Evolutionary conservation across 2,113 vertebrate species (phyloP), one percentile per base, ranked within the genome.

Genomic region (Pachycephala philippinensis): DNA sequence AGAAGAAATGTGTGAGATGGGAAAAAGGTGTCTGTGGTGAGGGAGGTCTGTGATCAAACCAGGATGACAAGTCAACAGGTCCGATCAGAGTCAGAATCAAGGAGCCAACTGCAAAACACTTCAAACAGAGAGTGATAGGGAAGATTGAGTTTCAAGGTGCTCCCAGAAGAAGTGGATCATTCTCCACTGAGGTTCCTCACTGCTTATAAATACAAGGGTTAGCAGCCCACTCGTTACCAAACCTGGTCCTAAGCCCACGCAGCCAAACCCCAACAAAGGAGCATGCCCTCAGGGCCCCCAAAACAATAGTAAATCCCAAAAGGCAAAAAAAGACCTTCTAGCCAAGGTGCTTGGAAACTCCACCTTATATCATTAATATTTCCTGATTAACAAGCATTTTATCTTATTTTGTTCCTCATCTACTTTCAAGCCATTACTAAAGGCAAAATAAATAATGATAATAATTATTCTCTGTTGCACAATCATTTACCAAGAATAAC

Each of bases 401-500:
- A 23, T 56, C 27, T 71, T 78, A 40, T 68, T 84, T 95, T 49
- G 26, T 69, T 89, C 31, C 27, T 89, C 14, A 17, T 80, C 57
- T 85, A 16, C 28, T 95, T 91, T 69, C 53, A 94, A 89, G 40
- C 6, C 23, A 42, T 49, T 92, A 72, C 6, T 9, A 69, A 82
- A 82, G 24, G 24, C 35, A 89, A 87, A 91, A 94, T 75, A 92
- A 95, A 84, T 66, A 78, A 80, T 64, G 8, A 39, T 40, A 70
- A 49, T 68, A 89, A 87, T 85, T 95, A 84, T 83, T 91, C 28
- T 40, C 74, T 80, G 47, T 72, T 40, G 56, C 15, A 84, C 21
- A 87, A 57, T 84, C 17, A 72, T 81, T 77, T 95, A 68, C 63
- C 15, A 87, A 83, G 69, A 92, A 75, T 78, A 92, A 81, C 56